These are phyloP conservation scores for Dolichomitus sp. DNA, from an alignment of 2,888 invertebrate species.

Conservation along the genomic window DNA sequence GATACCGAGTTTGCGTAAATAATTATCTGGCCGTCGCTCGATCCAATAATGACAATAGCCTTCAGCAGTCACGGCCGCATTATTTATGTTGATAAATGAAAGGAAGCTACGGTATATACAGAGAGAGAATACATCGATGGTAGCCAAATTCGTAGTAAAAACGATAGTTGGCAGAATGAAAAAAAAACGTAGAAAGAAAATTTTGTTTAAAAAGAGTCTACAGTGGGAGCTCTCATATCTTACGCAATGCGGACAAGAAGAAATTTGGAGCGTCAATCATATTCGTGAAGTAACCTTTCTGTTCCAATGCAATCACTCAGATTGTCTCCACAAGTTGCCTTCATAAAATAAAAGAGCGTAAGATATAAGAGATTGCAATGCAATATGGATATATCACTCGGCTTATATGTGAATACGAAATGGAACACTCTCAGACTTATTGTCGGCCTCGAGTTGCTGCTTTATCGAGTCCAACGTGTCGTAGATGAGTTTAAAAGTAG, in stretches of 20 bases:
- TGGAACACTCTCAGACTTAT: constrained; percentile 81
- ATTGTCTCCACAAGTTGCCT: too few species aligned
- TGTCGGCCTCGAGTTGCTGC: constrained; percentile 84
- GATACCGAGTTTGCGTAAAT: constrained; percentile 10
- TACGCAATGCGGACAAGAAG: too few species aligned
- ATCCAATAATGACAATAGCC: constrained; percentile 3
- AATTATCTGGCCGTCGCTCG: constrained; percentile 9
- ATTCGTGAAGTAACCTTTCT: neutral
- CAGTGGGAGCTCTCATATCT: too few species aligned
- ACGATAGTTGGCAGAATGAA: constrained; percentile 5
- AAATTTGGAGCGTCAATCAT: neutral
- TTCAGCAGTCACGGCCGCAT: constrained; percentile 1
- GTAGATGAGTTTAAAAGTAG: constrained; percentile 94
- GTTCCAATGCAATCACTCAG: too few species aligned
- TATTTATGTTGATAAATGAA: constrained; percentile 9
- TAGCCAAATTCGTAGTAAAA: neutral
- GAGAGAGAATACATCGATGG: neutral
- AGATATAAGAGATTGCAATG: neutral
- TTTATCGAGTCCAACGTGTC: constrained; percentile 92
- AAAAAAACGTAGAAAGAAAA: neutral
- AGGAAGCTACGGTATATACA: constrained; percentile 37
- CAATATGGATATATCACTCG: constrained; percentile 32
- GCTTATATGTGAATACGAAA: constrained; percentile 82
- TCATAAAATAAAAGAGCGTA: too few species aligned
- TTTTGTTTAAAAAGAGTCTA: too few species aligned